phyloP scores from a whole-genome alignment of 2,797 vertebrate genomes.

The Phataginus tricuspis region DNA sequence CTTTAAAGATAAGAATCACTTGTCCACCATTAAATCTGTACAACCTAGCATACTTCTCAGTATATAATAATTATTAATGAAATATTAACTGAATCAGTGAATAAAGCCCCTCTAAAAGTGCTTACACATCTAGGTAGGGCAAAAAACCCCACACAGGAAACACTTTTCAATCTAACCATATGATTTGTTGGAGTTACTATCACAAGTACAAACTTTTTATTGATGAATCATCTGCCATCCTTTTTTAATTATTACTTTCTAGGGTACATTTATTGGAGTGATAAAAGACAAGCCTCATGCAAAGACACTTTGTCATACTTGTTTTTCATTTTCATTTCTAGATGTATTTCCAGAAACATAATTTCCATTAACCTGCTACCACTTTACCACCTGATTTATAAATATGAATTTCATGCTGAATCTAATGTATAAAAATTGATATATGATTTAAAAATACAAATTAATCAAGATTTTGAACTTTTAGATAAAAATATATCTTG shows the following conservation, averaged over 20 bases:
- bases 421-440: background rate
- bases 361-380: background rate
- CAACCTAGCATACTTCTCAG: background rate
- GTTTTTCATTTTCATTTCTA: constrained; percentile 14
- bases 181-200: constrained; percentile 23
- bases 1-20: constrained; percentile 10
- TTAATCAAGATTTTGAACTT: constrained; percentile 49
- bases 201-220: background rate
- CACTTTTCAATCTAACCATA: background rate
- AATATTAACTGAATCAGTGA: constrained; percentile 18
- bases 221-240: background rate
- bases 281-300: constrained; percentile 28
- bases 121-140: background rate
- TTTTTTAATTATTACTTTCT: background rate
- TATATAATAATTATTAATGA: background rate
- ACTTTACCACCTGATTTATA: background rate
- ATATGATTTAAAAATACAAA: constrained; percentile 42
- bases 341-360: background rate
- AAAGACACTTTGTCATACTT: background rate
- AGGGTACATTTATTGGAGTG: background rate
- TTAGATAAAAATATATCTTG: constrained; percentile 39
- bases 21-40: background rate
- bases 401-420: background rate
- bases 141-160: background rate
- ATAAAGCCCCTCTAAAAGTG: constrained; percentile 1